Evolutionary conservation across 2,888 invertebrate genomes (phyloP), one percentile per base, ranked within the genome.

Genomic region (Protophormia terraenovae): DNA sequence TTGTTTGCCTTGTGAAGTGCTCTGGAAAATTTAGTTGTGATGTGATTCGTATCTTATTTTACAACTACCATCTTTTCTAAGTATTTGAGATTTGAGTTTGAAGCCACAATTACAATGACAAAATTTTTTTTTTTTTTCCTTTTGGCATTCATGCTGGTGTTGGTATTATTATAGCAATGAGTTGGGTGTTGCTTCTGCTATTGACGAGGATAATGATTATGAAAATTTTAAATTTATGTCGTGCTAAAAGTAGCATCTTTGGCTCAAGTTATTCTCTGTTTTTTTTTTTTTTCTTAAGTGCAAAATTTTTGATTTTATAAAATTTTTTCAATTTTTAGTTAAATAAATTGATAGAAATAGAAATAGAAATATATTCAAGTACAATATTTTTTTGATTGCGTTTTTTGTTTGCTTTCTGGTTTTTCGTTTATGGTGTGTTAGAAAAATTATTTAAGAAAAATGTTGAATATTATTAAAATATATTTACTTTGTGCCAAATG

Each of bases 1-100:
- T 90, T 90, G 90, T 90, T 90, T 90, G 90, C 89, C 89, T 89
- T 90, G 90, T 90, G 90, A 90, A 90, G 90, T 90, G 90, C 90
- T 89, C 90, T 90, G 90, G 89, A 90, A 90, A 90, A 90, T 90
- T 88, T 89, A 88, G 83, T 86, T 84, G 84, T 86, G 84, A 87
- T 86, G 71, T 71, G 82, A 83, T 77, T 83, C 76, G 3, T 55
- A 77, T 83, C 71, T 77, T 71, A 66, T 83, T 71, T 71, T 58
- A 47, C 62, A 71, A 45, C 62, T 41, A 67, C 50, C 67, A 75
- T 32, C 38, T 29, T 2, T 27, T 32, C 62, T 79, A 62, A n/a
- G 19, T 62, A 53, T 35, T 80, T 12, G 22, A 7, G 4, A 10
- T 32, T 10, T 24, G 8, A 27, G 27, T 66, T 72, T 80, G 27